phyloP scores from a whole-genome alignment of 2,888 invertebrate genomes.

The Erebia palarica region DNA sequence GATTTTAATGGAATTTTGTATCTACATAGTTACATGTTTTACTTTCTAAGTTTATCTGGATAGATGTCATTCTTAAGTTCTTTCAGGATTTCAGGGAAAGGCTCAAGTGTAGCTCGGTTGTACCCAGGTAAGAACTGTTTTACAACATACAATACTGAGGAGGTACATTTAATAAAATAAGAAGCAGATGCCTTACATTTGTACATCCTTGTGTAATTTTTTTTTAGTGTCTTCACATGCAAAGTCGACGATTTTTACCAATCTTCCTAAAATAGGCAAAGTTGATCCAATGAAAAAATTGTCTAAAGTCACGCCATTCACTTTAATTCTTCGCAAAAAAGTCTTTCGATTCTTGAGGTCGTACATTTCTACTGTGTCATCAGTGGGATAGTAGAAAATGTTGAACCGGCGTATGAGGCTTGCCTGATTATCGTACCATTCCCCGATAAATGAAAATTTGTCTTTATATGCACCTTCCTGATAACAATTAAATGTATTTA shows the following conservation, averaged over 20 bases:
- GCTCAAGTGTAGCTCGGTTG: no score
- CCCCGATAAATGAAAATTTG: constrained; percentile 86
- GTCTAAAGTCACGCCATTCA: constrained; percentile 84
- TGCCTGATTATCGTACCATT: constrained; percentile 94
- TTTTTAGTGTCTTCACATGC: constrained; percentile 86
- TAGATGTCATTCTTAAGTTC: no score
- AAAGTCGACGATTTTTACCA: constrained; percentile 88
- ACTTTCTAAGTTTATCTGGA: no score
- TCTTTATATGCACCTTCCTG: constrained; percentile 79
- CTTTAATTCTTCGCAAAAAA: constrained; percentile 86
- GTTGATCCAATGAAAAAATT: constrained; percentile 89
- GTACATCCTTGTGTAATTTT: constrained; percentile 83
- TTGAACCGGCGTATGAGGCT: constrained; percentile 88
- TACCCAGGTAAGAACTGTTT: no score
- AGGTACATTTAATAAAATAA: constrained; percentile 14
- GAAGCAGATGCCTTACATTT: constrained; percentile 79
- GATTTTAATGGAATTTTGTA: no score
- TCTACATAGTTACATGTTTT: no score
- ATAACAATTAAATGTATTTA: neutral
- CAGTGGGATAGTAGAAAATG: constrained; percentile 88
- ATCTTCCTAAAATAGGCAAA: constrained; percentile 87
- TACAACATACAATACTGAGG: no score
- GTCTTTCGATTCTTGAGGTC: constrained; percentile 85
- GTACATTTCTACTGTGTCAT: constrained; percentile 91
- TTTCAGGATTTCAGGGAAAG: no score